These are phyloP conservation scores for Capreolus pygargus DNA, from an alignment of 2,113 vertebrate genomes.

Conservation along the genomic window DNA sequence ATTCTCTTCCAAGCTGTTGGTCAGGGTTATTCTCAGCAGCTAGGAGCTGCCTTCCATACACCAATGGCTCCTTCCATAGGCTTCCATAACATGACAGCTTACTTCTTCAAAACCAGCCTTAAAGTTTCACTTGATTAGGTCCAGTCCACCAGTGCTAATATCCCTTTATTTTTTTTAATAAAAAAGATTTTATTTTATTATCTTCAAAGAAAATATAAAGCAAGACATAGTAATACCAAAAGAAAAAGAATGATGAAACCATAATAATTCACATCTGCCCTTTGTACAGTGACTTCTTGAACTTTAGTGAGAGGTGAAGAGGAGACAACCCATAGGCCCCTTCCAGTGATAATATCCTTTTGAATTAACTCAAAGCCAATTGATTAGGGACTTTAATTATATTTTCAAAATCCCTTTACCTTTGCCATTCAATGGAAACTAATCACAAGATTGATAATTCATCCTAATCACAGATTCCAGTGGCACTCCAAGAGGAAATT, in stretches of 20 bases:
- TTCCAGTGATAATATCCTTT: not conserved
- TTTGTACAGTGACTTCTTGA: not conserved
- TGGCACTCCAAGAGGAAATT: not conserved
- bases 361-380: not conserved
- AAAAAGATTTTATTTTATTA: not conserved
- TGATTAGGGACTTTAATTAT: not conserved
- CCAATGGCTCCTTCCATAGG: not conserved
- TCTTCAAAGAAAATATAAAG: constrained; percentile 78
- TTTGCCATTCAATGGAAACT: not conserved
- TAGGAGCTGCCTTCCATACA: not conserved
- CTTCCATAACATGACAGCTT: not conserved
- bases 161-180: not conserved
- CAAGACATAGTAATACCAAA: constrained; percentile 62
- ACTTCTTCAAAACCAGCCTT: not conserved
- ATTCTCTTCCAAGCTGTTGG: not conserved
- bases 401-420: not conserved
- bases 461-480: not conserved
- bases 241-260: constrained; percentile 73
- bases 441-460: not conserved
- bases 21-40: not conserved
- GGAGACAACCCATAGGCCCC: not conserved
- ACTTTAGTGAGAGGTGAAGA: not conserved
- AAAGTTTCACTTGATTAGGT: not conserved
- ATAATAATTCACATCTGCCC: constrained; percentile 63
- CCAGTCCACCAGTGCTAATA: not conserved